A percentile compares a stretch with the other conserved stretches of the same genome.
Evolutionary conservation across 2,113 vertebrate genomes (phyloP).

Genomic region (Oreocharis arfaki): DNA sequence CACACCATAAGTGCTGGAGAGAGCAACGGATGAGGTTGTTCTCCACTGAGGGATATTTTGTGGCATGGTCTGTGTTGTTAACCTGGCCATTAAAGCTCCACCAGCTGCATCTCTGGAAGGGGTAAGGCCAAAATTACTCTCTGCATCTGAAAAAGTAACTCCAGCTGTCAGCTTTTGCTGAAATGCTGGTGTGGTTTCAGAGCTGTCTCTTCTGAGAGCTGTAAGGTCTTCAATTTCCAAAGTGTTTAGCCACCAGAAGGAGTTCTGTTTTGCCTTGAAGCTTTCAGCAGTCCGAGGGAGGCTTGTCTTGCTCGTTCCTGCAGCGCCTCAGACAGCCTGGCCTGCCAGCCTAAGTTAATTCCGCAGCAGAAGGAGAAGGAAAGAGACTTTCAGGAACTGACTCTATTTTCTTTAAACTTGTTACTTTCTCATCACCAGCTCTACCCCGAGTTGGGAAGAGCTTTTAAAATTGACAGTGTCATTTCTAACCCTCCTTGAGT

Average conservation of each 20-base stretch:
- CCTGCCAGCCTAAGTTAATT: not conserved
- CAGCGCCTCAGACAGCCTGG: not conserved
- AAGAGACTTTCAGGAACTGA: not conserved
- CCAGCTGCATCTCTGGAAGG: not conserved
- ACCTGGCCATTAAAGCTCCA: not conserved
- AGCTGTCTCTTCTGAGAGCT: not conserved
- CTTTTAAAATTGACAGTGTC: not conserved
- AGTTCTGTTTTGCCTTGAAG: not conserved
- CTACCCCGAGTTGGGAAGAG: not conserved
- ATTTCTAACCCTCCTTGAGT: not conserved
- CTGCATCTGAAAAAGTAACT: not conserved
- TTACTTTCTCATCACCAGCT: not conserved
- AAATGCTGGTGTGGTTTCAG: not conserved
- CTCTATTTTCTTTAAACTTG: not conserved
- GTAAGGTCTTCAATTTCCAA: not conserved
- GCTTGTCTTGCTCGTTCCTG: not conserved
- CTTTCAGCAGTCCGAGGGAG: not conserved
- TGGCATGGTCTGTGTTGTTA: not conserved
- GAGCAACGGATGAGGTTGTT: not conserved
- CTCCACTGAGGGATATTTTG: not conserved
- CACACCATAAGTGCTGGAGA: rapidly evolving
- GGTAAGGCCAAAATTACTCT: not conserved
- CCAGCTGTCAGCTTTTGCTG: not conserved
- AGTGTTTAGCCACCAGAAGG: not conserved
- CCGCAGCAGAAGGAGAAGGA: not conserved